A percentile compares a stretch with the other conserved stretches of the same genome.
phyloP scores from a whole-genome alignment of 2,797 vertebrate species.

The Megalops cyprinoides region DNA sequence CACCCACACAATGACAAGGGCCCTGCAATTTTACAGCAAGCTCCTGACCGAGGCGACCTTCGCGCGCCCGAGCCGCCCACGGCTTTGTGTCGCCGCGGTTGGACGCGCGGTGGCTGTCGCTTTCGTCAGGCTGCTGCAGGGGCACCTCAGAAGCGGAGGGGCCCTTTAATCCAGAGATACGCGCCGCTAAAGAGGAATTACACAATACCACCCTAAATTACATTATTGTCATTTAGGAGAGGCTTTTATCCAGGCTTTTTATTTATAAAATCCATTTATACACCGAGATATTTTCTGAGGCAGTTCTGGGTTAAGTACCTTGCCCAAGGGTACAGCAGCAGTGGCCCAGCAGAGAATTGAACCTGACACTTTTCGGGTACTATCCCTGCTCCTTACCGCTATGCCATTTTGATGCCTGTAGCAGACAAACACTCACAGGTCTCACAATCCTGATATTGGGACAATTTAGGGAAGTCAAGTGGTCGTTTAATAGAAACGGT shows the following conservation, averaged over 20 bases:
- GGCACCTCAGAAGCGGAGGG: background rate
- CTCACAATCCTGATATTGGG: background rate
- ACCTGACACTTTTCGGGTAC: too few species aligned
- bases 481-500: background rate
- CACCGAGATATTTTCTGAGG: too few species aligned
- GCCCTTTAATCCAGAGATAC: background rate
- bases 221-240: too few species aligned
- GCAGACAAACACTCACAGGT: too few species aligned
- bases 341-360: too few species aligned
- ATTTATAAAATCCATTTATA: too few species aligned
- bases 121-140: conserved; percentile 41
- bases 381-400: too few species aligned
- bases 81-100: conserved; percentile 56
- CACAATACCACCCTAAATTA: too few species aligned
- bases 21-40: conserved; percentile 47
- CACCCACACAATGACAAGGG: conserved; percentile 47
- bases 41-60: conserved; percentile 62
- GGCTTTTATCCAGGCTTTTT: too few species aligned
- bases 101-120: conserved; percentile 18
- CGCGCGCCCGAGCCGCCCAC: conserved; percentile 13
- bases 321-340: too few species aligned
- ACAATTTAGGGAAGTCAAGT: background rate
- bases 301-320: too few species aligned
- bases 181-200: background rate
- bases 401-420: too few species aligned